Evolutionary conservation across 2,888 invertebrate genomes (phyloP).

Genomic region (Axea sp.): DNA sequence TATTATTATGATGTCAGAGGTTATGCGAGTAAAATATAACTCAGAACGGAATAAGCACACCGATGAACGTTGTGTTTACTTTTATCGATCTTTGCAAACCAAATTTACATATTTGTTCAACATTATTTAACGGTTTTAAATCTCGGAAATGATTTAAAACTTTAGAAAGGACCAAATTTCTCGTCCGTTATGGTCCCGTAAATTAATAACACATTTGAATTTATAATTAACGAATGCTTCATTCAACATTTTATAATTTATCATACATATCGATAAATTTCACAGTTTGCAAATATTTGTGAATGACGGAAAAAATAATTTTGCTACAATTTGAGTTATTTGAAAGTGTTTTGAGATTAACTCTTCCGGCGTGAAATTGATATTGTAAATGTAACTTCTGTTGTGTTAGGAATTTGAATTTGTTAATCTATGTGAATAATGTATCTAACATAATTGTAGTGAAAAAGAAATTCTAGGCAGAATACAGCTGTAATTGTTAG

Average conservation of each 20-base stretch:
- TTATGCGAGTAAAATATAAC: slow-evolving; percentile 36
- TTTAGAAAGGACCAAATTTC: slow-evolving; percentile 9
- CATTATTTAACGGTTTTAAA: slow-evolving; percentile 8
- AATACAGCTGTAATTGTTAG: not conserved
- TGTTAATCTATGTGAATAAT: slow-evolving; percentile 6
- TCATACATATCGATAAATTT: no score
- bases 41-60: slow-evolving; percentile 13
- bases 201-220: no score
- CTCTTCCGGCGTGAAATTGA: no score
- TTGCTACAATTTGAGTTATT: no score
- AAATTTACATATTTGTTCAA: slow-evolving; percentile 34
- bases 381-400: no score
- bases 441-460: slow-evolving; percentile 2
- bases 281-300: no score
- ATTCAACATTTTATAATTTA: no score
- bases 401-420: not conserved
- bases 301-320: no score
- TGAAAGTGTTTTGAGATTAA: no score
- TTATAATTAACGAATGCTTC: no score
- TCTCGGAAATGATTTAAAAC: slow-evolving; percentile 15
- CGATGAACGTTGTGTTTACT: slow-evolving; percentile 19
- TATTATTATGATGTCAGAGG: slow-evolving; percentile 43
- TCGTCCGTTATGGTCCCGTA: not conserved
- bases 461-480: slow-evolving; percentile 15
- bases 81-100: slow-evolving; percentile 24